Base-by-base conservation (phyloP, 2,888 invertebrate genomes). In the Hyles lineata region DNA sequence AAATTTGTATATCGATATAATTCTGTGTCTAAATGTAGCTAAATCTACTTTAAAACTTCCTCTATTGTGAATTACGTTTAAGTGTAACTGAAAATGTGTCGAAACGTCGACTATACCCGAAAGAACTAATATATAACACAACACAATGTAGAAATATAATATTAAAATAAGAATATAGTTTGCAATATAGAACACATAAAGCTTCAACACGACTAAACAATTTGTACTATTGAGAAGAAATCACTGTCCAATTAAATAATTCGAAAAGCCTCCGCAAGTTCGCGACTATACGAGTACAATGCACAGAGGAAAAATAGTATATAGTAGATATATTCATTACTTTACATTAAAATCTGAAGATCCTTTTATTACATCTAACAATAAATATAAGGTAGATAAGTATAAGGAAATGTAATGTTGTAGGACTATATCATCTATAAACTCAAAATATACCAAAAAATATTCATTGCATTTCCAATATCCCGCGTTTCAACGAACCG, bases 181-280 rank as follows among this genome's bases (percentile, higher is more conserved):
- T 75, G 85, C 84, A 85, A 87, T 85, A 87, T 81, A 87, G 83
- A 83, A 77, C 75, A 77, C 80, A 79, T 89, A 91, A 89, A 91
- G 87, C 87, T 87, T 83, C 78, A 83, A 83, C 79, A 85, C 82
- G 86, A 92, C 90, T 91, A 91, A 87, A 88, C 82, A 82, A 89
- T 90, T 93, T 93, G 93, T 93, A 94, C 93, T 92, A 89, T 89
- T 84, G 83, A 87, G 81, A 87, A 84, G 76, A 89, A 89, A 89
- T 87, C 85, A 89, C 85, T 85, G 83, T 81, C 82, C 79, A 84
- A 83, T 85, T 77, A 82, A 83, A 80, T 79, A 85, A 81, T 82
- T 85, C 82, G 80, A 76, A 72, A 72, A 59, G 23, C 59, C 62
- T 59, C n/a, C 62, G 62, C 23, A 23, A 23, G 43, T 63, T 61